phyloP scores from a whole-genome alignment of 1,140 invertebrate genomes.

The Listronotus bonariensis region DNA sequence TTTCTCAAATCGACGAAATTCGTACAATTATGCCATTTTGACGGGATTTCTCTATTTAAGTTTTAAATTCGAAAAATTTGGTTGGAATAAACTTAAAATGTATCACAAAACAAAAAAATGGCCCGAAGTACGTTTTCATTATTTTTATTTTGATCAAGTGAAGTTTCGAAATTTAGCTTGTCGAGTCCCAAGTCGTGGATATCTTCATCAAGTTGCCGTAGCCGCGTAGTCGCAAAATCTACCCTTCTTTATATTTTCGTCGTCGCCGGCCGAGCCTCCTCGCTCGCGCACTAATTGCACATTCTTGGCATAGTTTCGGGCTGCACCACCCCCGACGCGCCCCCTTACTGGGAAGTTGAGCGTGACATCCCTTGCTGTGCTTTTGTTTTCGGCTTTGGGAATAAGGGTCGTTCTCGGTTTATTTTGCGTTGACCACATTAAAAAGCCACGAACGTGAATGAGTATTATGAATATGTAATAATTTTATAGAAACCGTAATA shows the following conservation, averaged over 20 bases:
- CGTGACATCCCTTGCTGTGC: constrained; percentile 44
- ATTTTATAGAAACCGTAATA: too few species aligned
- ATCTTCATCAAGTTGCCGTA: constrained; percentile 38
- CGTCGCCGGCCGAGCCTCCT: constrained; percentile 35
- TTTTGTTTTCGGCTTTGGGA: constrained; percentile 29
- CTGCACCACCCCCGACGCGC: constrained; percentile 55
- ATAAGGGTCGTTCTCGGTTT: constrained; percentile 27
- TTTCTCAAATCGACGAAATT: too few species aligned
- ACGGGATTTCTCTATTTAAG: too few species aligned
- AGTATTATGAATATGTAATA: too few species aligned
- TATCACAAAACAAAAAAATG: too few species aligned
- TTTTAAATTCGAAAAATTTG: too few species aligned
- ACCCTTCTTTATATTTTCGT: constrained; percentile 70
- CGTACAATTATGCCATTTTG: too few species aligned
- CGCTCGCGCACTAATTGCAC: constrained; percentile 75
- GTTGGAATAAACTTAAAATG: too few species aligned
- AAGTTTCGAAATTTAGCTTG: not conserved
- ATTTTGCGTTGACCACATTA: constrained; percentile 28
- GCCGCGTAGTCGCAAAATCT: constrained; percentile 46
- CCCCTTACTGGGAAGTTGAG: constrained; percentile 53
- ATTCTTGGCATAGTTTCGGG: constrained; percentile 88
- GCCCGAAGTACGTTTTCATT: too few species aligned
- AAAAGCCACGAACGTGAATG: constrained; percentile 9
- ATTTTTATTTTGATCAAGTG: too few species aligned
- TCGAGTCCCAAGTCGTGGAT: constrained; percentile 14